Evolutionary conservation across 2,797 vertebrate genomes (phyloP).

Genomic region (Ptychadena robeensis): DNA sequence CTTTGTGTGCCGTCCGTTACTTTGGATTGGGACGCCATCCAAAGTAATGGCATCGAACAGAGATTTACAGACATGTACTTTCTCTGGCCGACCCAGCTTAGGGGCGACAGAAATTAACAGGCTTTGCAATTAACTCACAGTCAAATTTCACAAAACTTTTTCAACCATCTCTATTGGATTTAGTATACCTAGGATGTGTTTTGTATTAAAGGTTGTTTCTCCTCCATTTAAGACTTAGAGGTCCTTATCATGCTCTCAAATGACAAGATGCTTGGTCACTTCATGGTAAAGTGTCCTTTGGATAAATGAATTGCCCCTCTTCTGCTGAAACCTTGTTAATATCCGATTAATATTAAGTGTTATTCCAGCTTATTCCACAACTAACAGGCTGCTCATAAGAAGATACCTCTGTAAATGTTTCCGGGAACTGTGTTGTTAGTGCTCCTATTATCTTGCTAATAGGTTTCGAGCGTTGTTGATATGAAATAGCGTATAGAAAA

Average conservation of each 20-base stretch:
- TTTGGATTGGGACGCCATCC: no score
- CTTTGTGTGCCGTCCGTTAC: no score
- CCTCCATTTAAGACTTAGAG: not conserved
- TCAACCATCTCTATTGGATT: no score
- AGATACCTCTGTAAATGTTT: slow-evolving; percentile 40
- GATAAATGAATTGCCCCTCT: slow-evolving; percentile 18
- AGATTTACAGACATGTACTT: no score
- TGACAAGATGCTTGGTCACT: not conserved
- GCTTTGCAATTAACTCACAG: no score
- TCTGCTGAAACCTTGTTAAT: slow-evolving; percentile 2
- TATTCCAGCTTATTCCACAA: slow-evolving; percentile 25
- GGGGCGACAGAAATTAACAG: no score
- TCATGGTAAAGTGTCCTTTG: not conserved
- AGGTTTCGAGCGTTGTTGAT: slow-evolving; percentile 26
- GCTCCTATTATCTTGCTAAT: slow-evolving; percentile 50
- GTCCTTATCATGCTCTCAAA: not conserved
- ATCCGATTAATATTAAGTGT: slow-evolving; percentile 44
- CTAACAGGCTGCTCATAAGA: slow-evolving; percentile 40
- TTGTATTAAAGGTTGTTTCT: not conserved
- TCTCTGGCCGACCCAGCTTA: no score
- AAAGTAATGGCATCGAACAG: no score
- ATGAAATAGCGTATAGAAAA: slow-evolving; percentile 48
- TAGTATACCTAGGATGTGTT: no score
- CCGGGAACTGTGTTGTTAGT: slow-evolving; percentile 48
- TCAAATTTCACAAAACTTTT: no score